Conservation (phyloP, 1,140 invertebrate genomes). For the Atopsyche davidsoni region DNA sequence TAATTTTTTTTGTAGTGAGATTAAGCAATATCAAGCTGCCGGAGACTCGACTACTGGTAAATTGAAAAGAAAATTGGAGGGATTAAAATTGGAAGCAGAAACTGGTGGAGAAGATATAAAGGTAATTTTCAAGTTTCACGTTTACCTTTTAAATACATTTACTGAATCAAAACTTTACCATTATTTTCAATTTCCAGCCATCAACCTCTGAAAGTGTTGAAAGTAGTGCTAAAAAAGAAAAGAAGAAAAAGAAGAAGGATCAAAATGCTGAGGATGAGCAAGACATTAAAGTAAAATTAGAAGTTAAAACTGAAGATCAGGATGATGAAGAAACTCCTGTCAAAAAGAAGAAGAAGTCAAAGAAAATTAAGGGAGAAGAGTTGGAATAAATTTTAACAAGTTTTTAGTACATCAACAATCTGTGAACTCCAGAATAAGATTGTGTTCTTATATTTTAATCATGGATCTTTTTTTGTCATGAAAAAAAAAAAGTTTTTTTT, state of each 20-base stretch:
- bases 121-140: neutral
- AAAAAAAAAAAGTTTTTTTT: no score
- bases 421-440: no score
- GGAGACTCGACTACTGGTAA: conserved; percentile 23
- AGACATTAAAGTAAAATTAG: conserved; percentile 6
- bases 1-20: conserved; percentile 21
- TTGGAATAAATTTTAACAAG: no score
- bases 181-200: conserved; percentile 8
- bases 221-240: conserved; percentile 8
- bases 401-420: no score
- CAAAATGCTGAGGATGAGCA: conserved; percentile 1
- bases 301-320: conserved; percentile 6
- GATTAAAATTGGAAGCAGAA: conserved; percentile 4
- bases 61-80: conserved; percentile 2
- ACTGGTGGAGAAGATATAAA: conserved; percentile 1
- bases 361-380: conserved; percentile 12
- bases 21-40: conserved; percentile 27
- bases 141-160: neutral
- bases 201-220: conserved; percentile 8
- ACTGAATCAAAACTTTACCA: neutral
- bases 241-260: conserved; percentile 19
- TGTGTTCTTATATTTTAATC: no score
- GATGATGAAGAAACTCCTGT: conserved; percentile 1
- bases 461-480: no score
- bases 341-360: conserved; percentile 16